Conservation (phyloP, 1,140 invertebrate species). For the Theocolax elegans region DNA sequence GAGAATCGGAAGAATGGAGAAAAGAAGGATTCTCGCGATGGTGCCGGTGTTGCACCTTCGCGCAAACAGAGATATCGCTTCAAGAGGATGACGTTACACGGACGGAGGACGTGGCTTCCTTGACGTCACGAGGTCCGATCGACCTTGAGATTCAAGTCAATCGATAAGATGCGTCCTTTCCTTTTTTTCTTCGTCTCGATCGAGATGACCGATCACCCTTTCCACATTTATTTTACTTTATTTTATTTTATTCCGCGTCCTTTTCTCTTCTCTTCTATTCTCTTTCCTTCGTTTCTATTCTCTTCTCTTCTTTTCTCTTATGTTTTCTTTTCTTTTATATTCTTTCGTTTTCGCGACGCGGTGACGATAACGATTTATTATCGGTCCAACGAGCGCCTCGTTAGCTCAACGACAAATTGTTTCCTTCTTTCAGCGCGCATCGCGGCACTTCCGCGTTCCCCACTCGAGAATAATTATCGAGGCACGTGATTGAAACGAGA, state of each 20-base stretch:
- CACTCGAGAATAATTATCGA: neutral
- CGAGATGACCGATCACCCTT: too few relatives aligned
- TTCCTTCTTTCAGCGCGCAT: neutral
- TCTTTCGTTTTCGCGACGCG: neutral
- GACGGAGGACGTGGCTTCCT: slow-evolving; percentile 14
- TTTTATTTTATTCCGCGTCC: too few relatives aligned
- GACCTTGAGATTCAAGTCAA: slow-evolving; percentile 32
- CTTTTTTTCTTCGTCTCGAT: slow-evolving; percentile 16
- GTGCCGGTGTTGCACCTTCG: neutral
- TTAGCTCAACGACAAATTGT: neutral
- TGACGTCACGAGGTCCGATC: neutral
- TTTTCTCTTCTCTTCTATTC: too few relatives aligned
- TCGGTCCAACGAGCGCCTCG: slow-evolving; percentile 1
- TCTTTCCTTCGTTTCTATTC: neutral
- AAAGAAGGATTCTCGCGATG: neutral
- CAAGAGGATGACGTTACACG: neutral
- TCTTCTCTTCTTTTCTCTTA: too few relatives aligned
- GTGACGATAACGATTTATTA: slow-evolving; percentile 22
- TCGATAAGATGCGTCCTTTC: slow-evolving; percentile 11
- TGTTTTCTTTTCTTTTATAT: neutral
- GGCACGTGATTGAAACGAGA: too few relatives aligned
- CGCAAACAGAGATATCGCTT: neutral
- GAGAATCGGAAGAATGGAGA: neutral
- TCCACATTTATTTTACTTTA: too few relatives aligned
- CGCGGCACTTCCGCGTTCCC: too few relatives aligned